Evolutionary conservation across 2,888 invertebrate species (phyloP).

Genomic region (Lepidocyrtinus sp.): DNA sequence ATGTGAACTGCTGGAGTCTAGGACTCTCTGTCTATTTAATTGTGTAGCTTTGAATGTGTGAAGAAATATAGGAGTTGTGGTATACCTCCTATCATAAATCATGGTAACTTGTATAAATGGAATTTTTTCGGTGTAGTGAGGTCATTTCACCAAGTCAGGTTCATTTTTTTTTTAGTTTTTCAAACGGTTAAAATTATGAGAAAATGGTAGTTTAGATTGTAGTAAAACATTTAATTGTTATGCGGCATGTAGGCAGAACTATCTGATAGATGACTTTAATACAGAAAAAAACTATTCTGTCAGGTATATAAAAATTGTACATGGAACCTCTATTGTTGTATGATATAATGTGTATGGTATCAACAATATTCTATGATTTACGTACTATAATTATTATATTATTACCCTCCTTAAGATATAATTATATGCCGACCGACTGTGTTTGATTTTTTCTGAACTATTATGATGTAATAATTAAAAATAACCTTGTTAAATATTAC

Average conservation of each 20-base stretch:
- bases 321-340: slow-evolving; percentile 6
- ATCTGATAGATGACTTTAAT: not conserved
- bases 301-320: slow-evolving; percentile 18
- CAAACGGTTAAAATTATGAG: not conserved
- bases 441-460: slow-evolving; percentile 38
- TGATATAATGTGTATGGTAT: slow-evolving; percentile 17
- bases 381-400: slow-evolving; percentile 10
- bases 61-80: slow-evolving; percentile 2
- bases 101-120: not conserved
- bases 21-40: not conserved
- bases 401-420: slow-evolving; percentile 33
- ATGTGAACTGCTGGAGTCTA: not conserved
- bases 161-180: slow-evolving; percentile 34
- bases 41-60: not conserved
- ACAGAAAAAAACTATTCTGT: slow-evolving; percentile 24
- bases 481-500: slow-evolving; percentile 2
- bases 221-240: not conserved
- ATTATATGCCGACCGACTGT: slow-evolving; percentile 49
- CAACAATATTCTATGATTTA: slow-evolving; percentile 43
- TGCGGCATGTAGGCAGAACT: not conserved
- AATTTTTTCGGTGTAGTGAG: not conserved
- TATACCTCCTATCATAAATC: slow-evolving; percentile 8
- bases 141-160: slow-evolving; percentile 56
- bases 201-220: too few species aligned
- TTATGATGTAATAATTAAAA: not conserved